Evolutionary conservation across 2,888 invertebrate genomes (phyloP).

Genomic region (Stegophylla sp.): DNA sequence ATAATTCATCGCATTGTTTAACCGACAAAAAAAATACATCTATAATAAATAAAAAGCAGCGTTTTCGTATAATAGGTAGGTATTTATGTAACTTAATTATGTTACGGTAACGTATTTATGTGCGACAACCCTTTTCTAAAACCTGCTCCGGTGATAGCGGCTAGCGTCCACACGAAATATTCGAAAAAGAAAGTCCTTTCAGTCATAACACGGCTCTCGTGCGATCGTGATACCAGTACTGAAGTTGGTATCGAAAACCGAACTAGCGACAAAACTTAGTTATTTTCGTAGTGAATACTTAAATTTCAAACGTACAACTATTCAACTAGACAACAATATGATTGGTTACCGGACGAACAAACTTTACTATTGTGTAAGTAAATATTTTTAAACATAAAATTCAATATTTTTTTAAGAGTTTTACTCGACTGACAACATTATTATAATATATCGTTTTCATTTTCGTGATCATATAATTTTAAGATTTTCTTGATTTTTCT

Average conservation of each 20-base stretch:
- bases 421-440: neutral
- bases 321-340: slow-evolving; percentile 13
- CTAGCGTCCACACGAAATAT: neutral
- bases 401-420: neutral
- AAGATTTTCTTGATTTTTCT: too few species aligned
- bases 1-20: too few species aligned
- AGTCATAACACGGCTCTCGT: slow-evolving; percentile 46
- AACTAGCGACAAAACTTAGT: neutral
- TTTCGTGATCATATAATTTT: neutral
- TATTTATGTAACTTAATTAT: too few species aligned
- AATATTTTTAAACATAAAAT: neutral
- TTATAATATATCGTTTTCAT: neutral
- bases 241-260: neutral
- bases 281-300: neutral
- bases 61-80: too few species aligned
- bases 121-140: slow-evolving; percentile 34
- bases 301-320: neutral
- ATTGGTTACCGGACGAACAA: neutral
- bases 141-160: slow-evolving; percentile 21
- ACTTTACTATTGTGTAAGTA: slow-evolving; percentile 22
- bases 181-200: slow-evolving; percentile 55
- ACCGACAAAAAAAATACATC: neutral
- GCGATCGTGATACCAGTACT: slow-evolving; percentile 18
- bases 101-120: neutral
- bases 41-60: too few species aligned